phyloP scores from a whole-genome alignment of 2,797 vertebrate genomes.

The Nyctibius grandis region DNA sequence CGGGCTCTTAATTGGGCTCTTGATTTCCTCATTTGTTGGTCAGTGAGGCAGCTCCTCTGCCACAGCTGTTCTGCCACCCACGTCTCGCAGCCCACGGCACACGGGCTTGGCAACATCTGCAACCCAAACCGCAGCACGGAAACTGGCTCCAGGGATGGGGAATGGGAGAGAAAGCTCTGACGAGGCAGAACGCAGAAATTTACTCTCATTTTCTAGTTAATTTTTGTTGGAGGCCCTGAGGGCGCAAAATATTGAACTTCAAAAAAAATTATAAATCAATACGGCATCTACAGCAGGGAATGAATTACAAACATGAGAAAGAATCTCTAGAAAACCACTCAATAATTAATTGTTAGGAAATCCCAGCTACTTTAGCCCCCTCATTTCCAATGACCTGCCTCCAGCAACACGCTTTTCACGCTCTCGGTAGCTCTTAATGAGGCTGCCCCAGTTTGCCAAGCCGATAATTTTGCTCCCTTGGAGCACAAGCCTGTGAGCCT shows the following conservation, averaged over 20 bases:
- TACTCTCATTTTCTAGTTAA: not conserved
- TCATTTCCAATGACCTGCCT: constrained; percentile 11
- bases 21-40: constrained; percentile 35
- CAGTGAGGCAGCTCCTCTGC: constrained; percentile 20
- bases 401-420: not conserved
- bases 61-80: constrained; percentile 9
- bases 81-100: accelerated
- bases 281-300: not conserved
- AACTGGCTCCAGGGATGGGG: not conserved
- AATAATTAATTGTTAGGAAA: constrained; percentile 40
- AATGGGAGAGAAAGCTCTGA: not conserved
- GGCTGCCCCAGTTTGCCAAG: not conserved
- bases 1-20: constrained; percentile 27
- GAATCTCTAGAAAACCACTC: constrained; percentile 16
- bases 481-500: not conserved
- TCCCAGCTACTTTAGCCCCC: not conserved
- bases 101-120: not conserved
- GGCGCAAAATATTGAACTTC: not conserved
- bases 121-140: not conserved
- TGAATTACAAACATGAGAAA: constrained; percentile 7
- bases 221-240: not conserved
- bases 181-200: not conserved
- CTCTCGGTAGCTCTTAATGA: not conserved
- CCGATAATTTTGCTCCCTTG: not conserved
- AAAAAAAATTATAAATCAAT: constrained; percentile 36